Evolutionary conservation across 1,140 invertebrate genomes (phyloP), one percentile per base, ranked within the genome.

Genomic region (Goniozus legneri): DNA sequence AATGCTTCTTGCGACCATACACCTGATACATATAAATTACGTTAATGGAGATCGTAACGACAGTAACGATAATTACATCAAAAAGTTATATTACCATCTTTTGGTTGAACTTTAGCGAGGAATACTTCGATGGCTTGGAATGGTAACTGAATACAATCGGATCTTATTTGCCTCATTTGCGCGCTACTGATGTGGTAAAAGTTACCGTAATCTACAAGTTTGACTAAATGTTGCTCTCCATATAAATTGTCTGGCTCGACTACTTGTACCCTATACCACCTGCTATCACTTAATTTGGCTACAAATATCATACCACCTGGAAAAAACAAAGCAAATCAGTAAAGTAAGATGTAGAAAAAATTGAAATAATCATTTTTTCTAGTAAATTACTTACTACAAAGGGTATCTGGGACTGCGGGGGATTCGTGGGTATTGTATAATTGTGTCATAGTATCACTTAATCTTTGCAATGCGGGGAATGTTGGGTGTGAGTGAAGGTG

Each of bases 61-160:
- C 4, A 27, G 10, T 27, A 15, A 15, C 7, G 18, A 39, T 2
- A 18, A 46, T 20, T n/a, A n/a, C n/a, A n/a, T n/a, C n/a, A n/a
- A n/a, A n/a, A 40, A 44, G 8, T 19, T 18, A 43, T 3, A 33
- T 78, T 73, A 87, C 89, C 84, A 76, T 85, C 82, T 36, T 84
- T 78, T 34, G 94, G 91, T 71, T 84, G 82, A 45, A 98, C 81
- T 76, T 95, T 88, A 8, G 92, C 91, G 62, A 98, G 77, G 66
- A 86, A 86, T 64, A 94, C 92, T 79, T 98, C 95, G 27, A 90
- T 87, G 34, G 95, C 92, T 83, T 98, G 95, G 79, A 98, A 97
- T 14, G 95, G 95, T 60, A 98, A 76, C 19, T 83, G 80, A 78
- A 96, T 86, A 67, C 95, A 97, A 74, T 98, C 93, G 47, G 84